Evolutionary conservation across 2,113 vertebrate genomes (phyloP).

Genomic region (Gallinago paraguaiae): DNA sequence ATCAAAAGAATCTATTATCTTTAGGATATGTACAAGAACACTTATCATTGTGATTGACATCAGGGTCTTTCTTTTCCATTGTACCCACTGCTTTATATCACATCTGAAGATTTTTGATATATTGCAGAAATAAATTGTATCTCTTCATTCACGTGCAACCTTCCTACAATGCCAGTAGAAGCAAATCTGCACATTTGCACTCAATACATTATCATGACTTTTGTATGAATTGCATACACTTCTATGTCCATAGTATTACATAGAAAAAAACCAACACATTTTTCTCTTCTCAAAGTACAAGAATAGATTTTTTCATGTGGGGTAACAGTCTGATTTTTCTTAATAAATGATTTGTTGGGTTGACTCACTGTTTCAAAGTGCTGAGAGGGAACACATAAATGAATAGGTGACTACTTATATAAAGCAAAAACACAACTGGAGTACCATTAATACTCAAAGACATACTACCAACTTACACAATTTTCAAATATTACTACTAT

Average conservation of each 20-base stretch:
- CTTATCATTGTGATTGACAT: not conserved
- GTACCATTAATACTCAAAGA: not conserved
- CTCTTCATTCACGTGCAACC: not conserved
- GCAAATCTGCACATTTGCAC: not conserved
- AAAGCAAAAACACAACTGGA: not conserved
- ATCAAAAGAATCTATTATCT: not conserved
- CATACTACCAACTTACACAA: not conserved
- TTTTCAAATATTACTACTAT: not conserved
- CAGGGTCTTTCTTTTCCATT: not conserved
- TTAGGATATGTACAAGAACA: not conserved
- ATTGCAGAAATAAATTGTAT: not conserved
- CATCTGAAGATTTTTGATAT: not conserved
- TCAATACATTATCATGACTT: not conserved
- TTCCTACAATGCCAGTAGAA: not conserved
- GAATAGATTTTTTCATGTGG: too few species aligned
- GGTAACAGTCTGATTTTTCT: not conserved
- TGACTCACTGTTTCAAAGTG: not conserved
- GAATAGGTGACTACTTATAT: not conserved
- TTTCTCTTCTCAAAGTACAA: not conserved
- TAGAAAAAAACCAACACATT: fast-evolving
- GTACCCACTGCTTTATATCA: not conserved
- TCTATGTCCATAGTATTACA: not conserved
- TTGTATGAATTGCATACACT: not conserved
- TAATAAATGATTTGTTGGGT: not conserved
- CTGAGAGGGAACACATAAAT: not conserved